A percentile compares a stretch with the other conserved stretches of the same genome.
Evolutionary conservation across 2,797 vertebrate genomes (phyloP).

Genomic region (Lindbergichthys nudifrons): DNA sequence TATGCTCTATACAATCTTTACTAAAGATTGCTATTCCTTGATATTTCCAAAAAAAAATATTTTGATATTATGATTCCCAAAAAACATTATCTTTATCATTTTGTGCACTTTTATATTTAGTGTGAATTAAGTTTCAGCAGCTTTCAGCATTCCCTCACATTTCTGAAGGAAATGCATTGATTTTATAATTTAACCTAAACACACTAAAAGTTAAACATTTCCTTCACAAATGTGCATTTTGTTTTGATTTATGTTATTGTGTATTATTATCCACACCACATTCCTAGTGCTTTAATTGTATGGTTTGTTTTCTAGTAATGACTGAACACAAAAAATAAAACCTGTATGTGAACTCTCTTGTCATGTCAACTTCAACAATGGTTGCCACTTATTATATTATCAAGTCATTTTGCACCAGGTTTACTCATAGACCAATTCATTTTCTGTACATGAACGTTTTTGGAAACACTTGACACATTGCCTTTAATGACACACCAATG

Average conservation of each 20-base stretch:
- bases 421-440: no score
- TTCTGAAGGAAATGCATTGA: background rate
- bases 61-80: conserved; percentile 14
- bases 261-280: conserved; percentile 38
- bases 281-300: conserved; percentile 30
- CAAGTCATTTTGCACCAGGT: no score
- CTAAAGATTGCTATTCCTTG: conserved; percentile 1
- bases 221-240: background rate
- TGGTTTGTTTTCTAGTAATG: background rate
- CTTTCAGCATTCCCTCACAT: background rate
- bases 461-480: no score
- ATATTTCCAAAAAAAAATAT: conserved; percentile 11
- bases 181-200: background rate
- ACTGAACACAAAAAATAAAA: conserved; percentile 24
- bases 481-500: no score
- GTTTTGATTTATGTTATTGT: background rate
- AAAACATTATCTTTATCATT: background rate
- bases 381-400: no score
- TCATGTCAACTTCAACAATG: background rate
- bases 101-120: conserved; percentile 6
- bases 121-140: conserved; percentile 1
- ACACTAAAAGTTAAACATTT: conserved; percentile 5
- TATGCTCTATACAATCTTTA: conserved; percentile 31
- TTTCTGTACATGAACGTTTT: no score
- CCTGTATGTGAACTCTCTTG: background rate